Evolutionary conservation across 1,140 invertebrate species (phyloP), one percentile per base, ranked within the genome.

Genomic region (Nomia melanderi): DNA sequence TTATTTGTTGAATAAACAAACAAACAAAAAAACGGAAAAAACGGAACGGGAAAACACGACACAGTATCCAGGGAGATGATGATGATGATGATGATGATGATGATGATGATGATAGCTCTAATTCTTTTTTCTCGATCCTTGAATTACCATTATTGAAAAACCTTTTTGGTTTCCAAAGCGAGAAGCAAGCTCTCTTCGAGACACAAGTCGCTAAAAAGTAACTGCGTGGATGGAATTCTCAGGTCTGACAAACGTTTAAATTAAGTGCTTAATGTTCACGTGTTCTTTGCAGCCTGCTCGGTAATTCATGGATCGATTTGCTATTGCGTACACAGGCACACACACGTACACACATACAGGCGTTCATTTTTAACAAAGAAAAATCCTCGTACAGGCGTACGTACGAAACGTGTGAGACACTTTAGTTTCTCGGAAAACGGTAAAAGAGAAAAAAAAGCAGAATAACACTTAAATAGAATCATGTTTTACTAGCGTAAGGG

Each of bases 201-300:
- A 69, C 44, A 79, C 64, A 36, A 36, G 73, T 78, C 76, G 84
- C 83, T 87, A 88, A 88, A 88, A 86, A 85, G 85, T 85, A 57
- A 86, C 86, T 86, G 85, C 82, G 87, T 88, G 83, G 75, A 88
- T 89, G 79, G 81, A 82, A 87, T 72, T 88, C 87, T 88, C 86
- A 88, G 87, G 85, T 87, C 80, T 82, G 59, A 88, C 84, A 87
- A 82, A 86, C 77, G 62, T 86, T 89, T 82, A 72, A 85, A 87
- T 81, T 82, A 77, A 86, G 71, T 72, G 87, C 72, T 88, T 88
- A 79, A 84, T 88, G 69, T 89, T 88, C 87, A 88, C 83, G 86
- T 88, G 83, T 88, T 84, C 85, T 88, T 89, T 88, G 81, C 74
- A 83, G 81, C 76, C 71, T 25, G 65, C 33, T n/a, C 23, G 62